Base-by-base conservation (phyloP, 2,888 invertebrate genomes). In the Proisotoma minuta region DNA sequence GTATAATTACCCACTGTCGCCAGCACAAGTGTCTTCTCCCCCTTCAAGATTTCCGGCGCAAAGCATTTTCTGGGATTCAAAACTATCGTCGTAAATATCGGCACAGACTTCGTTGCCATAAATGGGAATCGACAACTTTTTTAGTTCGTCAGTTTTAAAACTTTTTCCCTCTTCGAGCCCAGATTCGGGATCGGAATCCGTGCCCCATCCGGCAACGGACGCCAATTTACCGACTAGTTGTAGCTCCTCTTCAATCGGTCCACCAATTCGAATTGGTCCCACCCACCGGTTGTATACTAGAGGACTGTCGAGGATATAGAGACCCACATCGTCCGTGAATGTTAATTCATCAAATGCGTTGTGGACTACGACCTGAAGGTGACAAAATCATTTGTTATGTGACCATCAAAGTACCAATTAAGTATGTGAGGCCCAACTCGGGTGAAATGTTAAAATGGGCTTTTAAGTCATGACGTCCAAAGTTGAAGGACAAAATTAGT, bases 141-240 rank as follows among this genome's bases (percentile, higher is more conserved):
- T 52, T 1, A 65, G 59, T 3, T 50, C n/a, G 29, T 12, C 15
- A 15, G 8, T 34, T 15, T 15, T 15, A 10, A 8, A 8, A 8
- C 8, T 34, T 8, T 34, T 15, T 8, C 34, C 34, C 34, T 10
- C 34, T 8, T 10, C 15, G 34, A 15, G 34, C 15, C 15, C 8
- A 8, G 15, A 34, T 15, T 10, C 15, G 34, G 34, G 8, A 15
- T 26, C 43, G 20, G 34, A 28, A 3, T 23, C 48, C 18, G 23
- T 48, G 2, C 65, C 65, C 62, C 62, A 65, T 12, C 65, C 65
- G 1, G 50, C 57, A 8, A 65, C 57, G 18, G 22, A 34, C 26
- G 34, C 63, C 39, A 20, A 39, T 52, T n/a, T n/a, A n/a, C n/a
- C n/a, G n/a, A n/a, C n/a, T 22, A 27, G 18, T 5, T 22, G 18